Evolutionary conservation across 2,113 vertebrate genomes (phyloP).

Genomic region (Chroicocephalus ridibundus): DNA sequence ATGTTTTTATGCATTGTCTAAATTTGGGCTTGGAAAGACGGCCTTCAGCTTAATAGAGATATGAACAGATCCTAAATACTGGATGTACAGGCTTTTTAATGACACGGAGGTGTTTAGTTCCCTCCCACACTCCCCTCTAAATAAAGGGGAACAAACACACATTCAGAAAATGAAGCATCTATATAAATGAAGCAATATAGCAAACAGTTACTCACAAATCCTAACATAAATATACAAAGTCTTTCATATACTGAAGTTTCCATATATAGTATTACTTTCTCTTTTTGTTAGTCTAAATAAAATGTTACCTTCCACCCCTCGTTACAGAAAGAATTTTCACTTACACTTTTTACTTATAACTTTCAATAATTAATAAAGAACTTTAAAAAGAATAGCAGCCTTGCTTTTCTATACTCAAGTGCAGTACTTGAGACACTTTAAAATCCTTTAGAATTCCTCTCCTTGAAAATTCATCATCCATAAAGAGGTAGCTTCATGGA

Average conservation of each 20-base stretch:
- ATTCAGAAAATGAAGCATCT: neutral
- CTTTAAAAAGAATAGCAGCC: neutral
- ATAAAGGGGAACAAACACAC: neutral
- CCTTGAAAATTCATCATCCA: neutral
- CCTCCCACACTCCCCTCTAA: neutral
- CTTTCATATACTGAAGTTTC: slow-evolving; percentile 41
- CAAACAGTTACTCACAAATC: slow-evolving; percentile 35
- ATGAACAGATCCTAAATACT: slow-evolving; percentile 32
- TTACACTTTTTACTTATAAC: neutral
- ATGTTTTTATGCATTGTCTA: slow-evolving; percentile 75
- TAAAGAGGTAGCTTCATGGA: neutral
- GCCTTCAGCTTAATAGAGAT: slow-evolving; percentile 53
- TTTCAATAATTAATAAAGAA: neutral
- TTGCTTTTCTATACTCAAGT: neutral
- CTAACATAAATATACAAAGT: slow-evolving; percentile 26
- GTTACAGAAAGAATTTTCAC: neutral
- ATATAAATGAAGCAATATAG: neutral
- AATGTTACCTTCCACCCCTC: slow-evolving; percentile 27
- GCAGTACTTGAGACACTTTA: neutral
- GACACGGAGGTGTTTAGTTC: neutral
- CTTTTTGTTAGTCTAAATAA: slow-evolving; percentile 66
- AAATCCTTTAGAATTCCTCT: neutral
- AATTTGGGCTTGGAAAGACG: slow-evolving; percentile 69
- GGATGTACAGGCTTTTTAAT: slow-evolving; percentile 21
- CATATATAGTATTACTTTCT: slow-evolving; percentile 48